Conservation (phyloP, 2,113 vertebrate species). For the Tupaia tana region DNA sequence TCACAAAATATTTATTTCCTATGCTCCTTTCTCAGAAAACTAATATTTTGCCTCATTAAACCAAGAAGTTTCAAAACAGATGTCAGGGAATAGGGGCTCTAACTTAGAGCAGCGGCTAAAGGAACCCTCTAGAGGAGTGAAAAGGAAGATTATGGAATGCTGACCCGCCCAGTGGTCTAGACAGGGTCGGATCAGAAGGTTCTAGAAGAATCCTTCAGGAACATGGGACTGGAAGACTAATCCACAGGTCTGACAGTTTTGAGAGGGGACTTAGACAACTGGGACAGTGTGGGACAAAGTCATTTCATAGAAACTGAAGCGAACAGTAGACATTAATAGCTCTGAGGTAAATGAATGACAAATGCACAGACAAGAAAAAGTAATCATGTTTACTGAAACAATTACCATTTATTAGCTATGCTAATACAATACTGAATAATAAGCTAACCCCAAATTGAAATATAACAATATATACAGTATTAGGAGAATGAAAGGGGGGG, state of each 20-base stretch:
- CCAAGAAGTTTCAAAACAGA: background rate
- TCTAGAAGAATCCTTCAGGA: background rate
- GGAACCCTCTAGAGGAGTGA: background rate
- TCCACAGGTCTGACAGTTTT: rapidly evolving
- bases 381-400: background rate
- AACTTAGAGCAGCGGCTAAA: background rate
- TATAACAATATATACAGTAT: background rate
- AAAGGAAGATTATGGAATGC: background rate
- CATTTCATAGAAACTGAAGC: background rate
- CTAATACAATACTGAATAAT: background rate
- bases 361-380: background rate
- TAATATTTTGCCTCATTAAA: background rate
- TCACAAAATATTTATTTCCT: background rate
- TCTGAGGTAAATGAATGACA: background rate
- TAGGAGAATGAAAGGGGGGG: background rate
- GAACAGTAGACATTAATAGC: background rate
- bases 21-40: background rate
- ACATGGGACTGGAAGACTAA: background rate
- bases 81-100: background rate
- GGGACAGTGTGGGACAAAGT: too few relatives aligned
- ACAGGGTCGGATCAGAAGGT: background rate
- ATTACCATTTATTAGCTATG: background rate
- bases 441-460: background rate
- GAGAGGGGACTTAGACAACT: background rate
- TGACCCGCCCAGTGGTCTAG: background rate